Conservation (phyloP, 2,888 invertebrate species). For the Macropis europaea region DNA sequence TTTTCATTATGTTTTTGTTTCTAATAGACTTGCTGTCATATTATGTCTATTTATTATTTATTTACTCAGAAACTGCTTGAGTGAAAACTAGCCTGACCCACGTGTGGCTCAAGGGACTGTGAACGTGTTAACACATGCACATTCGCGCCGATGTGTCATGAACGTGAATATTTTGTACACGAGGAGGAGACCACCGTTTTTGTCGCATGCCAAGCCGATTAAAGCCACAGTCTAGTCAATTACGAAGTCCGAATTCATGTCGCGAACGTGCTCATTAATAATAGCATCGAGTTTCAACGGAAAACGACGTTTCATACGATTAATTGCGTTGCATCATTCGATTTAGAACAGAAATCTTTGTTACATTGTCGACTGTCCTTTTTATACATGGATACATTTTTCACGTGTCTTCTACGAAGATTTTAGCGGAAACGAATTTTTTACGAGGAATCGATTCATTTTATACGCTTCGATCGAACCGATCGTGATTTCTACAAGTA, state of each 20-base stretch:
- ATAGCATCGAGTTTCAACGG: background rate
- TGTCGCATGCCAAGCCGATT: slow-evolving; percentile 46
- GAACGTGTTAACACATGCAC: too few relatives aligned
- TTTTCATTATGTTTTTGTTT: too few relatives aligned
- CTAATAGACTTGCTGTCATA: too few relatives aligned
- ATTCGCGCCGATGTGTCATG: too few relatives aligned
- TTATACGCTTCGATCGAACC: slow-evolving; percentile 8
- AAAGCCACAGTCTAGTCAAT: slow-evolving; percentile 59
- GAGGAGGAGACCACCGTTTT: slow-evolving; percentile 29
- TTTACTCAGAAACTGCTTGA: too few relatives aligned
- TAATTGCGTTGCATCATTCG: slow-evolving; percentile 15
- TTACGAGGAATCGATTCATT: slow-evolving; percentile 18
- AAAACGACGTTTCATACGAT: slow-evolving; percentile 6
- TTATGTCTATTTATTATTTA: too few relatives aligned
- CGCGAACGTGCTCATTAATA: slow-evolving; percentile 5
- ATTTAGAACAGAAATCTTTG: background rate
- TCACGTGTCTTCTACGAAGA: background rate
- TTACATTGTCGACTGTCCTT: background rate
- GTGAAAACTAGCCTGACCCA: too few relatives aligned
- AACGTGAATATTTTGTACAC: slow-evolving; percentile 5
- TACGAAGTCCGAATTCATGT: slow-evolving; percentile 47
- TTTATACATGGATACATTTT: background rate
- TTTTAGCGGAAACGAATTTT: slow-evolving; percentile 8
- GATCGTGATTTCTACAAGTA: slow-evolving; percentile 14
- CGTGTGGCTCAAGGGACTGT: too few relatives aligned